Evolutionary conservation across 2,888 invertebrate genomes (phyloP).

Genomic region (Sipha maydis): DNA sequence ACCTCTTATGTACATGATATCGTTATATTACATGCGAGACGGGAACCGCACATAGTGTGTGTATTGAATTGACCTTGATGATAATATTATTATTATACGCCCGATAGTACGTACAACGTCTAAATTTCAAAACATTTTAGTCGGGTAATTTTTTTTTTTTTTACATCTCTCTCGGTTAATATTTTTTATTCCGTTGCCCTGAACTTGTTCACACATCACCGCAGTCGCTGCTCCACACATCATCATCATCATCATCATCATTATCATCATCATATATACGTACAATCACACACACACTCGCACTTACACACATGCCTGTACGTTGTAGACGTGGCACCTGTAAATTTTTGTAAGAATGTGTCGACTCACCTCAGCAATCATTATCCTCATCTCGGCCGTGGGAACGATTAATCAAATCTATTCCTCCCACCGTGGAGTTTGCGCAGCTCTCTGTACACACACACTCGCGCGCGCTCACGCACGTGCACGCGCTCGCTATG

Average conservation of each 20-base stretch:
- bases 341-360: conserved; percentile 59
- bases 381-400: conserved; percentile 59
- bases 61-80: conserved; percentile 17
- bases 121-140: conserved; percentile 38
- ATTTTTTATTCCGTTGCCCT: conserved; percentile 4
- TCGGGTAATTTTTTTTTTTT: conserved; percentile 37
- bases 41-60: not conserved
- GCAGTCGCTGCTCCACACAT: conserved; percentile 19
- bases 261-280: not conserved
- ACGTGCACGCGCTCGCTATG: not conserved
- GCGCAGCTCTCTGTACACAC: not conserved
- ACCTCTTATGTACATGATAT: not conserved
- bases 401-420: conserved; percentile 61
- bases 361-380: conserved; percentile 61
- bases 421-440: not conserved
- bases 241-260: conserved; percentile 26
- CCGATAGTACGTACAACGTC: not conserved
- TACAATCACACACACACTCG: not conserved
- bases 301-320: not conserved
- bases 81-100: not conserved
- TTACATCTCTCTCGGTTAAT: conserved; percentile 25
- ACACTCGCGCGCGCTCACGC: not conserved
- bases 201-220: conserved; percentile 31
- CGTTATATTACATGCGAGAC: not conserved
- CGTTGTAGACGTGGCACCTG: conserved; percentile 53